Percentiles rank a stretch among this genome's conserved stretches.
phyloP scores from a whole-genome alignment of 2,113 vertebrate genomes.

The Gymnobelideus leadbeateri region DNA sequence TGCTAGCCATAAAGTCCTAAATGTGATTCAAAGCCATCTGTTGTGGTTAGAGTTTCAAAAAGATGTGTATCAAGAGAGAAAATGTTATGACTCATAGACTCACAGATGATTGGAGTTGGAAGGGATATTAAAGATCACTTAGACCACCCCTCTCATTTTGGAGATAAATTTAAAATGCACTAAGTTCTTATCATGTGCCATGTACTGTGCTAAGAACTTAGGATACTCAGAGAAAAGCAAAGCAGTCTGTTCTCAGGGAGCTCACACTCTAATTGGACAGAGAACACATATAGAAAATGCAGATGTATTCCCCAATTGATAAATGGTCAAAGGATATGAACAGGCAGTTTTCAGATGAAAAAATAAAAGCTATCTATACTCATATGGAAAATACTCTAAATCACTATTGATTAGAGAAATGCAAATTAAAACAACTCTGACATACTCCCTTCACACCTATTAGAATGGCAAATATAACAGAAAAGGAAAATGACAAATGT shows the following conservation, averaged over 20 bases:
- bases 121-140: not conserved
- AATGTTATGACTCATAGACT: not conserved
- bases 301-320: too few relatives aligned
- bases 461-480: too few relatives aligned
- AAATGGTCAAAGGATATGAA: too few relatives aligned
- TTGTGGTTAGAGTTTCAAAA: not conserved
- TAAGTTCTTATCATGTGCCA: not conserved
- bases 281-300: not conserved
- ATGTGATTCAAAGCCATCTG: not conserved
- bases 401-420: too few relatives aligned
- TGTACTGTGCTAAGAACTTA: not conserved
- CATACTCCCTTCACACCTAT: too few relatives aligned
- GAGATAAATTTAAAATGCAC: not conserved
- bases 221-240: not conserved
- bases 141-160: not conserved
- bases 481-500: too few relatives aligned
- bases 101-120: not conserved
- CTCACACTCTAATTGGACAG: not conserved
- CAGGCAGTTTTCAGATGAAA: too few relatives aligned
- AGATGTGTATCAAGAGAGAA: not conserved
- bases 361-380: too few relatives aligned
- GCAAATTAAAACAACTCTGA: too few relatives aligned
- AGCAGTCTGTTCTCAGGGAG: not conserved
- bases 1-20: not conserved
- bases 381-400: too few relatives aligned